A percentile compares a stretch with the other conserved stretches of the same genome.
phyloP scores from a whole-genome alignment of 2,888 invertebrate genomes.

The Apantesis nais region DNA sequence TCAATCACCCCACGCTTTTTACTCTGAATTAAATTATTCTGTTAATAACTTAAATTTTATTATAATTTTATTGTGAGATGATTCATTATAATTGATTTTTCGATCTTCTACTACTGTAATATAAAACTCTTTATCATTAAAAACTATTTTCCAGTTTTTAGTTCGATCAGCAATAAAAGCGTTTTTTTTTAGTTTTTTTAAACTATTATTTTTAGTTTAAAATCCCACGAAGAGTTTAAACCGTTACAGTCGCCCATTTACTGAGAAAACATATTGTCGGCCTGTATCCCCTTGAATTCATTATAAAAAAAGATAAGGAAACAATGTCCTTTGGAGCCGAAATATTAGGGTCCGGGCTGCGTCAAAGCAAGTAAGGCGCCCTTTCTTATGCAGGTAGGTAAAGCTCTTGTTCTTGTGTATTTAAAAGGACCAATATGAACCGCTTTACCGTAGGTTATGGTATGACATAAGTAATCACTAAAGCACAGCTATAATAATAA shows the following conservation, averaged over 20 bases:
- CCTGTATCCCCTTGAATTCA: slow-evolving; percentile 3
- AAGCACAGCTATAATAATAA: background rate
- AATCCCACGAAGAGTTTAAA: slow-evolving; percentile 2
- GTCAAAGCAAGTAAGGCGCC: slow-evolving; percentile 28
- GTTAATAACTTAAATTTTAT: too few relatives aligned
- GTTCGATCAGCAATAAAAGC: too few relatives aligned
- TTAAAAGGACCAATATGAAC: slow-evolving; percentile 26
- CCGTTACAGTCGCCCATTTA: slow-evolving; percentile 12
- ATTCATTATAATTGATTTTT: too few relatives aligned
- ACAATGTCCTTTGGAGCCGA: slow-evolving; percentile 24
- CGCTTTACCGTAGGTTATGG: slow-evolving; percentile 46
- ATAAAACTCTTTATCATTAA: too few relatives aligned
- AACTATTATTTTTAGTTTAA: background rate
- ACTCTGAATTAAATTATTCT: too few relatives aligned
- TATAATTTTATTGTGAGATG: too few relatives aligned
- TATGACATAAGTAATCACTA: slow-evolving; percentile 4
- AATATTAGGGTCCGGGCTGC: slow-evolving; percentile 18
- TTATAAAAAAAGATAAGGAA: slow-evolving; percentile 37
- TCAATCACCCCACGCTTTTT: too few relatives aligned
- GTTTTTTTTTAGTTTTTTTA: too few relatives aligned
- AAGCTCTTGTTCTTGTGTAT: slow-evolving; percentile 28
- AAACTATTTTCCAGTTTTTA: too few relatives aligned
- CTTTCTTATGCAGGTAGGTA: slow-evolving; percentile 39
- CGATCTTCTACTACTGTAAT: too few relatives aligned
- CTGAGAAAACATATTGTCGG: slow-evolving; percentile 10